These are phyloP conservation scores for Pterocles burchelli DNA, from an alignment of 2,113 vertebrate species.

Conservation along the genomic window DNA sequence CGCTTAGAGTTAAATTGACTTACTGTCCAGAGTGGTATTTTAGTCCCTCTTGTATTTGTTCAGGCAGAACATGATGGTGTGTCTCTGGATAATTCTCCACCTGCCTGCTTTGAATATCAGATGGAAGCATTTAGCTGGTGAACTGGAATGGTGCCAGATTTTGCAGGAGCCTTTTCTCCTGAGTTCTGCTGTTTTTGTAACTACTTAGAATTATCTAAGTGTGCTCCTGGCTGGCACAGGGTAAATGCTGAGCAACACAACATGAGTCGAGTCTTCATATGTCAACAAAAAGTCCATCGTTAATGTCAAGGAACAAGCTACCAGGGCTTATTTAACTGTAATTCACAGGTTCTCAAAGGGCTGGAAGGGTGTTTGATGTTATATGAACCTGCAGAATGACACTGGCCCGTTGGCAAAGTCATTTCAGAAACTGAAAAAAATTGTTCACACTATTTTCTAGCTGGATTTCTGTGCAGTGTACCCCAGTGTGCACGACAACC, in stretches of 20 bases:
- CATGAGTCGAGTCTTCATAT: background rate
- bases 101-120: constrained; percentile 61
- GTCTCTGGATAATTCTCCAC: constrained; percentile 54
- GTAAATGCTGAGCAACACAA: background rate
- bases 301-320: background rate
- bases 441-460: background rate
- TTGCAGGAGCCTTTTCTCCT: constrained; percentile 6
- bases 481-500: background rate
- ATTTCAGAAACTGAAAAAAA: background rate
- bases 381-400: background rate
- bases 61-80: background rate
- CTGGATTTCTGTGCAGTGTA: background rate
- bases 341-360: background rate
- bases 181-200: constrained; percentile 14
- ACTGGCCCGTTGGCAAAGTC: background rate
- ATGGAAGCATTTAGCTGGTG: constrained; percentile 7
- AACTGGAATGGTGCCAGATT: background rate
- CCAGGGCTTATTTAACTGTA: background rate
- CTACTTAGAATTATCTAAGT: constrained; percentile 38
- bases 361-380: background rate
- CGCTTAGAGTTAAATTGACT: constrained; percentile 2
- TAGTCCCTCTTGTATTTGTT: constrained; percentile 24
- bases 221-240: background rate
- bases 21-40: constrained; percentile 13
- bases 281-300: background rate